Conservation (phyloP, 2,797 vertebrate species). For the Gymnodraco acuticeps region DNA sequence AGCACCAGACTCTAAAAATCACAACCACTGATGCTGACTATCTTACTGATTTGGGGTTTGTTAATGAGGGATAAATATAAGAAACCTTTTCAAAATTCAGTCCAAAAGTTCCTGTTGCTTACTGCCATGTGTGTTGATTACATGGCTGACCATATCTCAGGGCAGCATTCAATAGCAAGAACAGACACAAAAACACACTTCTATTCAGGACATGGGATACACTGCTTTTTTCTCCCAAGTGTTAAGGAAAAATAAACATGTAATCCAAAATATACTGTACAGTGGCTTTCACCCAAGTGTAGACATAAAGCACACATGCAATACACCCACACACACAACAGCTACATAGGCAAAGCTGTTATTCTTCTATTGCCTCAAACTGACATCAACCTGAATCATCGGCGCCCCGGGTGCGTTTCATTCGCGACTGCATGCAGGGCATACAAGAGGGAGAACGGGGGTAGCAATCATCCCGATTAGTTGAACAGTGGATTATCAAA, state of each 20-base stretch:
- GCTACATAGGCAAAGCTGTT: slow-evolving; percentile 21
- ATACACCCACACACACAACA: not conserved
- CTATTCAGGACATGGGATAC: not conserved
- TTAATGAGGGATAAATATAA: not conserved
- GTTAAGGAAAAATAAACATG: slow-evolving; percentile 1
- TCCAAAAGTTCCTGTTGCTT: slow-evolving; percentile 5
- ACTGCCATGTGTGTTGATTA: slow-evolving; percentile 3
- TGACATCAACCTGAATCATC: slow-evolving; percentile 51
- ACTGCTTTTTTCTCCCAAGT: not conserved
- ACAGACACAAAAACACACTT: not conserved
- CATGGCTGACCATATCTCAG: slow-evolving; percentile 14
- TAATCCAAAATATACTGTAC: slow-evolving; percentile 13
- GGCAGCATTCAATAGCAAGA: slow-evolving; percentile 6
- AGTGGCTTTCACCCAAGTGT: slow-evolving; percentile 3
- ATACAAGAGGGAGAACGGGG: slow-evolving; percentile 13
- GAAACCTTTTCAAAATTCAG: not conserved
- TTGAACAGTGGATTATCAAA: slow-evolving; percentile 50
- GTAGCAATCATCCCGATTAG: slow-evolving; percentile 60
- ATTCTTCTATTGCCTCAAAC: slow-evolving; percentile 34
- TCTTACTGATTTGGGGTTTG: not conserved
- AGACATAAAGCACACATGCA: slow-evolving; percentile 20
- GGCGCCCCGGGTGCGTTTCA: slow-evolving; percentile 13
- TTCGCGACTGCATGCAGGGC: slow-evolving; percentile 1
- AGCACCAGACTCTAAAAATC: slow-evolving; percentile 5
- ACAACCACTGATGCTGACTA: not conserved